Percentiles rank a stretch among this genome's conserved stretches.
These are phyloP conservation scores for Neoitamus cyanurus DNA, from an alignment of 2,888 invertebrate genomes.

Conservation along the genomic window DNA sequence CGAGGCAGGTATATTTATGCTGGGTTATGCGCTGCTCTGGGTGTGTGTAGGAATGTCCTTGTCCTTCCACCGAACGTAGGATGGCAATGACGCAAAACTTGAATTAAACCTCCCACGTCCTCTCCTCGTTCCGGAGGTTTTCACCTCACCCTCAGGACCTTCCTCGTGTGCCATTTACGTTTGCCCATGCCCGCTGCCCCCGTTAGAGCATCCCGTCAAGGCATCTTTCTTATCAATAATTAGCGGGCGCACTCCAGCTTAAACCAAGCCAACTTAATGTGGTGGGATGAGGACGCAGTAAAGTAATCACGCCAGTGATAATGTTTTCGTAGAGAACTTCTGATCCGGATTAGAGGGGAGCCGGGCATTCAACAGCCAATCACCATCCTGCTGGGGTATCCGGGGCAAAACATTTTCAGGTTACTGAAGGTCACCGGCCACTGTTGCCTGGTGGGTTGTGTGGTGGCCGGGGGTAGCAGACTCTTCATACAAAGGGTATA, in stretches of 20 bases:
- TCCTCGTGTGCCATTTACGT: not conserved
- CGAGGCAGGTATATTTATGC: not conserved
- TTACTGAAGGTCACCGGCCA: constrained; percentile 33
- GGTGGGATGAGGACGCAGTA: not conserved
- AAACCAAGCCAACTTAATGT: not conserved
- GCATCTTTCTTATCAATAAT: constrained; percentile 12
- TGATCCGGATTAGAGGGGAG: not conserved
- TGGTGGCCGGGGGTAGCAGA: not conserved
- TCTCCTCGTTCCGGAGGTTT: not conserved
- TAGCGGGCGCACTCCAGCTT: not conserved
- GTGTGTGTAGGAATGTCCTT: constrained; percentile 8
- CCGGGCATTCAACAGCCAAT: constrained; percentile 2
- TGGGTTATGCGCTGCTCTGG: not conserved
- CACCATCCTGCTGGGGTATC: not conserved
- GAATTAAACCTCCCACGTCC: constrained; percentile 10
- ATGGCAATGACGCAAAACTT: constrained; percentile 44
- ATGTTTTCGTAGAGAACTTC: not conserved
- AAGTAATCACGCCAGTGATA: not conserved
- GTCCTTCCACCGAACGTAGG: constrained; percentile 35
- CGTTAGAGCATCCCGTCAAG: not conserved
- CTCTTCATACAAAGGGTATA: not conserved
- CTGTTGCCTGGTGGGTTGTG: not conserved
- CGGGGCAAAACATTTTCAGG: constrained; percentile 4
- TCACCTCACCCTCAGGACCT: constrained; percentile 1
- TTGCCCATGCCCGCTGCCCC: constrained; percentile 28